Percentiles rank a stretch among this genome's conserved stretches.
Evolutionary conservation across 2,888 invertebrate species (phyloP).

Genomic region (Thymelicus acteon): DNA sequence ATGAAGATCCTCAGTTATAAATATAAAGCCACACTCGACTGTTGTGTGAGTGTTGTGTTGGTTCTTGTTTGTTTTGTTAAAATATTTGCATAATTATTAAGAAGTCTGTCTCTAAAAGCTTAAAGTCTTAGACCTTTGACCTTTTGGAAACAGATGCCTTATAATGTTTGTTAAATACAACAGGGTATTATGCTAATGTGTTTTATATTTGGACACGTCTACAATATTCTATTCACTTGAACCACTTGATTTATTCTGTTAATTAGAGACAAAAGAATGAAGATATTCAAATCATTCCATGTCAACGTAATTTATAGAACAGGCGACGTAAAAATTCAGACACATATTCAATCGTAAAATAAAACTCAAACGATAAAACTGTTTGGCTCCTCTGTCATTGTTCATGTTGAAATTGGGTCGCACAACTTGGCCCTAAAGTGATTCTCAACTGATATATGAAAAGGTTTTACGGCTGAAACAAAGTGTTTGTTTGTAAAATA

Average conservation of each 20-base stretch:
- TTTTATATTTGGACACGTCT: no score
- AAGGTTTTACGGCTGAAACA: slow-evolving; percentile 1
- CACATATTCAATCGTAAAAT: slow-evolving; percentile 32
- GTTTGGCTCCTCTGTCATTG: slow-evolving; percentile 28
- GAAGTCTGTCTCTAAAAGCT: background rate
- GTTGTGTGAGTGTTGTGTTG: no score
- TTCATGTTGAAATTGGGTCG: slow-evolving; percentile 22
- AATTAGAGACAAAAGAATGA: no score
- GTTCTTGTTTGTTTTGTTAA: background rate
- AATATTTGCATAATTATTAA: slow-evolving; percentile 1
- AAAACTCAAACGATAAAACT: slow-evolving; percentile 31
- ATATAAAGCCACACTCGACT: no score
- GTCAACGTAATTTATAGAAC: background rate
- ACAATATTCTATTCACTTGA: no score
- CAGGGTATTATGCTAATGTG: background rate
- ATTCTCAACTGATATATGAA: slow-evolving; percentile 7
- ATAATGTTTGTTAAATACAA: background rate
- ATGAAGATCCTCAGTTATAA: no score
- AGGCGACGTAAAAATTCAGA: slow-evolving; percentile 16
- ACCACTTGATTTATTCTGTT: no score
- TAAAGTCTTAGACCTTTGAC: background rate
- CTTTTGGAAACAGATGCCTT: background rate
- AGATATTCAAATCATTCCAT: no score
- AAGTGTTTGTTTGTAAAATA: slow-evolving; percentile 2
- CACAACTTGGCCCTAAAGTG: background rate